Evolutionary conservation across 2,888 invertebrate species (phyloP).

Genomic region (Acanthosepion esculentum): DNA sequence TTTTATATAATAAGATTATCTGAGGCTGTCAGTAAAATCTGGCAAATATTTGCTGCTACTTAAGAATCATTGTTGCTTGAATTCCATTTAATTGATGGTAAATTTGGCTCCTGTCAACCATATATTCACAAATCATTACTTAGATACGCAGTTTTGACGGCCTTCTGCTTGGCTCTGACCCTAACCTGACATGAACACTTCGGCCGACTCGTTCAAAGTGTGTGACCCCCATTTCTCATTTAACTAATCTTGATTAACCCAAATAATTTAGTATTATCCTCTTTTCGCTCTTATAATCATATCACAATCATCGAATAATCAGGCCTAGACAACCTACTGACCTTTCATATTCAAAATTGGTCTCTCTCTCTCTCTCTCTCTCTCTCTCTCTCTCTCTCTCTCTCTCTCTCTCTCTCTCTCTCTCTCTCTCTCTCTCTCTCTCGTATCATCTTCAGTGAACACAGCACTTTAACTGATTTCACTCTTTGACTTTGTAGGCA

Average conservation of each 20-base stretch:
- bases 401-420: background rate
- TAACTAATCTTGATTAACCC: slow-evolving; percentile 8
- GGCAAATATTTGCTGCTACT: background rate
- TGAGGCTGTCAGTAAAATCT: no score
- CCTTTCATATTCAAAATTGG: background rate
- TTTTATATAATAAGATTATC: no score
- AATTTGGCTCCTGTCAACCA: background rate
- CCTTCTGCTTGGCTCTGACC: background rate
- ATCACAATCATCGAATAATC: background rate
- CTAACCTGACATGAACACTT: background rate
- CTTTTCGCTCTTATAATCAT: background rate
- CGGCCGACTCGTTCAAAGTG: slow-evolving; percentile 18
- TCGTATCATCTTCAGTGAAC: background rate
- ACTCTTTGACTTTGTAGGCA: background rate
- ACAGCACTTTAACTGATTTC: background rate
- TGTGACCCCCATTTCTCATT: slow-evolving; percentile 21
- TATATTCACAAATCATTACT: slow-evolving; percentile 12
- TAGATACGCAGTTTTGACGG: slow-evolving; percentile 18
- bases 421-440: background rate
- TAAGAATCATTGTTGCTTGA: slow-evolving; percentile 1
- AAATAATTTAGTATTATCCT: background rate
- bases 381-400: background rate
- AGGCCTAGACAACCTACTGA: background rate
- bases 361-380: background rate
- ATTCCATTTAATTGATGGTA: background rate